Evolutionary conservation across 2,797 vertebrate genomes (phyloP).

Genomic region (Tragelaphus oryx): DNA sequence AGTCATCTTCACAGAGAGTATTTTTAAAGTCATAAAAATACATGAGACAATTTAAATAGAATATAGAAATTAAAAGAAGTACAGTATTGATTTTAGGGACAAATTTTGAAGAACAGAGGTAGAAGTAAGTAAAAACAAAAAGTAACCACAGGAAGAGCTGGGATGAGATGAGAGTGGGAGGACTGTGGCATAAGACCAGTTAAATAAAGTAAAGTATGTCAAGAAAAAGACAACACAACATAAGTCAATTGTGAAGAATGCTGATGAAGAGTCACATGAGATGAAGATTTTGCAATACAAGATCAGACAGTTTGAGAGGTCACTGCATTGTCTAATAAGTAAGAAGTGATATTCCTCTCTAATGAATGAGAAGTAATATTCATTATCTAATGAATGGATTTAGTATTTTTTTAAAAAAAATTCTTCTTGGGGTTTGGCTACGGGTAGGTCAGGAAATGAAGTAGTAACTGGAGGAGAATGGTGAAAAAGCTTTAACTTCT

Average conservation of each 20-base stretch:
- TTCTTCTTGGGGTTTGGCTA: background rate
- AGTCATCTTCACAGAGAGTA: background rate
- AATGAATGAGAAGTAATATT: background rate
- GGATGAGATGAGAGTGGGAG: background rate
- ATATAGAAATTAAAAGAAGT: background rate
- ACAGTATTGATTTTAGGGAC: background rate
- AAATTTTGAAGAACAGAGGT: background rate
- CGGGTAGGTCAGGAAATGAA: background rate
- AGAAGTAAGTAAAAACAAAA: background rate
- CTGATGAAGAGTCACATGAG: background rate
- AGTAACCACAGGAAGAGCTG: background rate
- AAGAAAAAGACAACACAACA: background rate
- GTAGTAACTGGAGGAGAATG: background rate
- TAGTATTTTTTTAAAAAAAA: background rate
- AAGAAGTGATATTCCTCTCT: background rate
- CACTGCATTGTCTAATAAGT: background rate
- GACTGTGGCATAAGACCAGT: background rate
- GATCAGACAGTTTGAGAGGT: background rate
- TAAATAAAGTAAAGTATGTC: background rate
- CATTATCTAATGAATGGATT: background rate
- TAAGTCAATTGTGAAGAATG: background rate
- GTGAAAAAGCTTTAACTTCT: background rate
- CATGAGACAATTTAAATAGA: background rate
- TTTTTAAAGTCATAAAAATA: background rate
- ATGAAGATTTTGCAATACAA: background rate